Evolutionary conservation across 2,888 invertebrate genomes (phyloP), one percentile per base, ranked within the genome.

Genomic region (Anaspis maculata): DNA sequence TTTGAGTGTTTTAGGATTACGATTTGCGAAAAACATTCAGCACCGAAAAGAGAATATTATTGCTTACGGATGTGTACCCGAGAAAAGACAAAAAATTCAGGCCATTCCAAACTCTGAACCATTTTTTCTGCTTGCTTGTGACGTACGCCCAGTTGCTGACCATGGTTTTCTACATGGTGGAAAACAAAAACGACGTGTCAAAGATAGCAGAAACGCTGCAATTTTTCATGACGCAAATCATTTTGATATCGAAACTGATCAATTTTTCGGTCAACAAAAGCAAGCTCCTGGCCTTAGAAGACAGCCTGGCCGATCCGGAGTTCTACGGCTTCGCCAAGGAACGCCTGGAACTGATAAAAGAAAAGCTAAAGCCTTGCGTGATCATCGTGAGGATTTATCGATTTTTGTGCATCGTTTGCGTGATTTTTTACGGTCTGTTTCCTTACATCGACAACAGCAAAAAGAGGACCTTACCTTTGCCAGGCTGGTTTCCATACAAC

Each of bases 401-500:
- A 12, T 3, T 6, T 23, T 24, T 19, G 10, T 33, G 33, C 16
- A 16, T 26, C 11, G 34, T 25, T 14, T 26, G 32, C 10, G 24
- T 28, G 6, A 24, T 25, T 11, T 37, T 37, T 15, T 33, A 28
- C 16, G 13, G 13, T n/a, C 15, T 33, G 11, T 27, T 30, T 11
- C 32, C 40, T 9, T 30, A 27, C 27, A 15, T 35, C 13, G 37
- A 37, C 21, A 23, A 28, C 9, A 30, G 11, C 2, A 19, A 23
- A 11, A 29, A 32, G 14, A 22, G 15, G 12, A 27, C 10, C 4
- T 23, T 40, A 13, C 36, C 40, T 1, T 27, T 35, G 7, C 31
- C 32, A 3, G 32, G 32, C 5, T 40, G 33, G 36, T 26, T 31
- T 15, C 36, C 36, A 1, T 36, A 32, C 7, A 33, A 36, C 13